Conservation (phyloP, 1,140 invertebrate genomes). For the Drosophila dunni region DNA sequence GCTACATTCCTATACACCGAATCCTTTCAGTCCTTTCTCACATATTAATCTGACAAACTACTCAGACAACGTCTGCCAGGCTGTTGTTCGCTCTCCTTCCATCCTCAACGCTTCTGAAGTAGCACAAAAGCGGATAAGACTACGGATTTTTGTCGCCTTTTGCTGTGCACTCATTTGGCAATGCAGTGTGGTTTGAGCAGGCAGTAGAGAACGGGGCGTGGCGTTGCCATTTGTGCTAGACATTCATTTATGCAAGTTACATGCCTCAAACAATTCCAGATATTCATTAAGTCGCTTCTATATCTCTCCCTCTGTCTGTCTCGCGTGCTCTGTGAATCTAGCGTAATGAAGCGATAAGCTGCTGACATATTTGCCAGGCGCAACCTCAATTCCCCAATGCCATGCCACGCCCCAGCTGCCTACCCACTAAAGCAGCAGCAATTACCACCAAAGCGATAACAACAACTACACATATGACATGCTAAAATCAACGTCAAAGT, state of each 20-base stretch:
- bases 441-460: slow-evolving; percentile 43
- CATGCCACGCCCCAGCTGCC: background rate
- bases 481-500: slow-evolving; percentile 72
- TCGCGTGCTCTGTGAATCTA: slow-evolving; percentile 52
- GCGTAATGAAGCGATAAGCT: slow-evolving; percentile 77
- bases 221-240: slow-evolving; percentile 23
- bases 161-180: background rate
- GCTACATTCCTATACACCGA: background rate
- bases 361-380: slow-evolving; percentile 73
- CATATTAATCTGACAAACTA: slow-evolving; percentile 74
- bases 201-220: background rate
- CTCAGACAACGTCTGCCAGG: slow-evolving; percentile 51
- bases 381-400: slow-evolving; percentile 61
- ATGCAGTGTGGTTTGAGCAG: background rate
- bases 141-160: slow-evolving; percentile 50
- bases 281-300: slow-evolving; percentile 63
- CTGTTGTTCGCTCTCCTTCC: background rate
- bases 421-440: slow-evolving; percentile 35
- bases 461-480: slow-evolving; percentile 53
- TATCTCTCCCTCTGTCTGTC: slow-evolving; percentile 11
- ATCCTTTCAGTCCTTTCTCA: slow-evolving; percentile 44
- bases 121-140: slow-evolving; percentile 53
- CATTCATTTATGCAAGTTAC: slow-evolving; percentile 58
- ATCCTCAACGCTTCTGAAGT: slow-evolving; percentile 21
- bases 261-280: slow-evolving; percentile 52